These are phyloP conservation scores for Toxonevra muliebris DNA, from an alignment of 2,888 invertebrate genomes.

Conservation along the genomic window DNA sequence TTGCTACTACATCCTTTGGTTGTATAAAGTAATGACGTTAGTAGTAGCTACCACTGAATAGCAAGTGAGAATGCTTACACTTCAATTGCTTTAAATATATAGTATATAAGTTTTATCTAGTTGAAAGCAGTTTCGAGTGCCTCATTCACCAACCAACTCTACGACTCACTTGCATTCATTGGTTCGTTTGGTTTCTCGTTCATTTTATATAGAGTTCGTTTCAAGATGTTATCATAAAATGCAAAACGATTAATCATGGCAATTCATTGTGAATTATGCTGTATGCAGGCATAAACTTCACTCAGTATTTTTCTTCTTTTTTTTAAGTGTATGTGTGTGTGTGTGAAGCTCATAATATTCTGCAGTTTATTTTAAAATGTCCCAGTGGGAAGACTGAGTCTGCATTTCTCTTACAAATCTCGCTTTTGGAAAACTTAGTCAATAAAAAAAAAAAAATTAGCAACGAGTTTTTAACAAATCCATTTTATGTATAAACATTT, in stretches of 20 bases:
- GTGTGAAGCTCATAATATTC: background rate
- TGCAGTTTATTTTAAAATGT: too few relatives aligned
- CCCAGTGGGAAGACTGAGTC: too few relatives aligned
- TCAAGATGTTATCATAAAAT: conserved; percentile 30
- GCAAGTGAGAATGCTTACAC: background rate
- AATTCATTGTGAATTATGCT: conserved; percentile 43
- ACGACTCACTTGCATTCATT: background rate
- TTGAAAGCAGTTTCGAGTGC: conserved; percentile 4
- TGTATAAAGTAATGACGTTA: too few relatives aligned
- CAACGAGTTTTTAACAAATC: too few relatives aligned
- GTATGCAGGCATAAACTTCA: background rate
- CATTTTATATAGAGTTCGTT: too few relatives aligned
- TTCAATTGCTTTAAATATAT: background rate
- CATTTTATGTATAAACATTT: too few relatives aligned
- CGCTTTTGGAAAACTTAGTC: too few relatives aligned
- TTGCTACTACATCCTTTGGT: too few relatives aligned
- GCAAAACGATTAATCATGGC: conserved; percentile 55
- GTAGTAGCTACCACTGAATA: too few relatives aligned
- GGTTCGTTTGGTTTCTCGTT: background rate
- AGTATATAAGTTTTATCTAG: background rate
- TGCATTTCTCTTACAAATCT: too few relatives aligned
- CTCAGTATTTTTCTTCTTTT: background rate
- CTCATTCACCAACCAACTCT: background rate
- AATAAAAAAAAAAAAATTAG: too few relatives aligned
- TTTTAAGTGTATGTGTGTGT: background rate